phyloP scores from a whole-genome alignment of 2,888 invertebrate species.

The Strigamia maritima region DNA sequence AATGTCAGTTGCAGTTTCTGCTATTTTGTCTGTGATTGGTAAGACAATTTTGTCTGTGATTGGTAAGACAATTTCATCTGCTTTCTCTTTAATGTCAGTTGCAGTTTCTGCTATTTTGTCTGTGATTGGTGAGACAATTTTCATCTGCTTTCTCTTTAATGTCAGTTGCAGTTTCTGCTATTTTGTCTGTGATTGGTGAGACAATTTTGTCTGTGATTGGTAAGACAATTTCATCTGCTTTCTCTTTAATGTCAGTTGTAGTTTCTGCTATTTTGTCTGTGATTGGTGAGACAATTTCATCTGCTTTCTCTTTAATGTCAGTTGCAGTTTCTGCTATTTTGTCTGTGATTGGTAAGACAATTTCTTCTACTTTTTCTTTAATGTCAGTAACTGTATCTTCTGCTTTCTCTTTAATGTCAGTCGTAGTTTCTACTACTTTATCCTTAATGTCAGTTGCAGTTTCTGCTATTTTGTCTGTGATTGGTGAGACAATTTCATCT shows the following conservation, averaged over 20 bases:
- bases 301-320: neutral
- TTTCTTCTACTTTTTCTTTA: neutral
- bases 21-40: too few species aligned
- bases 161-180: constrained; percentile 42
- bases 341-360: too few species aligned
- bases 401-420: too few species aligned
- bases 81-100: too few species aligned
- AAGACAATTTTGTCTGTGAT: too few species aligned
- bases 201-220: constrained; percentile 55
- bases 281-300: constrained; percentile 40
- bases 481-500: too few species aligned
- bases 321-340: too few species aligned
- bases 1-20: neutral
- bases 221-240: constrained; percentile 57
- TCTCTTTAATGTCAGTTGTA: constrained; percentile 54
- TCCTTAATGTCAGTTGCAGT: neutral
- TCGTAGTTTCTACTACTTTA: neutral
- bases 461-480: too few species aligned
- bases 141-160: constrained; percentile 38
- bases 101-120: too few species aligned
- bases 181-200: constrained; percentile 57
- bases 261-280: constrained; percentile 49
- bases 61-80: too few species aligned
- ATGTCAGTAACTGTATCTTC: neutral
- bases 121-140: too few species aligned